Evolutionary conservation across 2,113 vertebrate species (phyloP).

Genomic region (Microtus montanus): DNA sequence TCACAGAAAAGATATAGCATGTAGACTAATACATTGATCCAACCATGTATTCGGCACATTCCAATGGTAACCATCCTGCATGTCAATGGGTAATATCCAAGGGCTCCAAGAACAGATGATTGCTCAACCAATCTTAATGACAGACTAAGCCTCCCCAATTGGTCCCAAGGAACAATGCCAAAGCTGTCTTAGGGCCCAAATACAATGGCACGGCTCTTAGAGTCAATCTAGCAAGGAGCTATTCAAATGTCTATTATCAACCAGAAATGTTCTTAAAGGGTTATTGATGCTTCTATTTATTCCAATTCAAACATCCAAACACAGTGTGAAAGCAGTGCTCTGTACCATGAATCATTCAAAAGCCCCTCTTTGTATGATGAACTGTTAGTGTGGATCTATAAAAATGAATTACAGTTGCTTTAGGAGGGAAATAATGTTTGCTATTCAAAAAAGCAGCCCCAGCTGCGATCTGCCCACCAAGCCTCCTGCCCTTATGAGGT

Average conservation of each 20-base stretch:
- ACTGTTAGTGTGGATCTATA: constrained; percentile 13
- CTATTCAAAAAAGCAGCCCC: neutral
- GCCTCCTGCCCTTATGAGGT: neutral
- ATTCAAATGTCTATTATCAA: constrained; percentile 36
- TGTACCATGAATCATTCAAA: constrained; percentile 25
- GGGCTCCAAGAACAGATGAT: neutral
- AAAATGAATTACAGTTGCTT: neutral
- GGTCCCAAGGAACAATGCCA: neutral
- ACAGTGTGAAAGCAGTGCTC: neutral
- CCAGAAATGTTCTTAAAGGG: constrained; percentile 9
- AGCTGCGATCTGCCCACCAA: neutral
- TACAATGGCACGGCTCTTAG: neutral
- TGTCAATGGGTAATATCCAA: neutral
- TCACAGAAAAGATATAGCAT: neutral
- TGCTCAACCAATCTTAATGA: neutral
- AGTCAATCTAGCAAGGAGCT: neutral
- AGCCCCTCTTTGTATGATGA: constrained; percentile 3
- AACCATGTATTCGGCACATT: neutral
- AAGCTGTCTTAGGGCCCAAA: neutral
- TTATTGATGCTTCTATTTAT: constrained; percentile 55
- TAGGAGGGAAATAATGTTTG: neutral
- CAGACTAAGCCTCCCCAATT: neutral
- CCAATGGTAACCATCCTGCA: neutral
- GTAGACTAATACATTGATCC: neutral
- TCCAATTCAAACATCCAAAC: constrained; percentile 38